Conservation (phyloP, 1,140 invertebrate genomes). For the Vanessa tameamea region DNA sequence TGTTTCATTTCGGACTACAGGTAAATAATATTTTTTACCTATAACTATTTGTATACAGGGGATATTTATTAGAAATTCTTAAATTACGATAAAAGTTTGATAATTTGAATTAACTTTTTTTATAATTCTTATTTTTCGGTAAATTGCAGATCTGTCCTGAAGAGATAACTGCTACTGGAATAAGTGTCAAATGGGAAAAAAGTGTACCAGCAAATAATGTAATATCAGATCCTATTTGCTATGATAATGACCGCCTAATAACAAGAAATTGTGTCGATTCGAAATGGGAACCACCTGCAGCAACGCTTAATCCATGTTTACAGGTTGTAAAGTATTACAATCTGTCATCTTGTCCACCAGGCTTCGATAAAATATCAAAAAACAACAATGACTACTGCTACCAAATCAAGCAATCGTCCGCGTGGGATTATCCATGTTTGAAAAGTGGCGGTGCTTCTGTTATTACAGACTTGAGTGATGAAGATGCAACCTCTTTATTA, state of each 20-base stretch:
- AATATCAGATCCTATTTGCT: constrained; percentile 57
- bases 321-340: constrained; percentile 52
- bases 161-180: constrained; percentile 50
- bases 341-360: constrained; percentile 53
- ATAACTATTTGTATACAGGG: too few species aligned
- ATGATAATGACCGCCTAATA: constrained; percentile 49
- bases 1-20: constrained; percentile 26
- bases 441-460: constrained; percentile 61
- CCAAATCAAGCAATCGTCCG: constrained; percentile 46
- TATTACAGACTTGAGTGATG: constrained; percentile 54
- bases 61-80: too few species aligned
- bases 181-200: constrained; percentile 56
- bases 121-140: background rate
- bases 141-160: constrained; percentile 52
- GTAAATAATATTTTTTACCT: background rate
- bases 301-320: constrained; percentile 48
- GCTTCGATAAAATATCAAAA: constrained; percentile 56
- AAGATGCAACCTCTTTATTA: constrained; percentile 52
- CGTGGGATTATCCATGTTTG: constrained; percentile 65
- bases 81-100: too few species aligned
- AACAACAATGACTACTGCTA: constrained; percentile 60
- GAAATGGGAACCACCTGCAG: constrained; percentile 48
- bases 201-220: constrained; percentile 48
- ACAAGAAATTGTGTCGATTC: constrained; percentile 55
- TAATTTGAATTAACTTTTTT: background rate